phyloP scores from a whole-genome alignment of 1,140 invertebrate species.

The Heterodera schachtii region DNA sequence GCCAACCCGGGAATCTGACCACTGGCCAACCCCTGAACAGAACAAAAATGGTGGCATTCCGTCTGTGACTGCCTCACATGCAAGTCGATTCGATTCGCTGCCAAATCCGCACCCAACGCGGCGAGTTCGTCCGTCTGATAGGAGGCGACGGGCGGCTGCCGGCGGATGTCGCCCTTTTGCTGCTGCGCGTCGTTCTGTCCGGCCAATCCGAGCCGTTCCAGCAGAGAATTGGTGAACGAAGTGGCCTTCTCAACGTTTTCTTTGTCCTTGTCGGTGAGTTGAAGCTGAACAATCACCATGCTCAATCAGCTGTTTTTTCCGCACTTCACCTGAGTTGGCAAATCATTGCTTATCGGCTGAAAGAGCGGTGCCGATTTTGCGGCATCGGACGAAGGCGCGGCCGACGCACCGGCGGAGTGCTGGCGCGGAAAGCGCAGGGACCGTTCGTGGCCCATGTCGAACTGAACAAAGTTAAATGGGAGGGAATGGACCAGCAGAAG shows the following conservation, averaged over 20 bases:
- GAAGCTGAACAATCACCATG: slow-evolving; percentile 10
- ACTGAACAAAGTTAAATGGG: not conserved
- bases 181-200: slow-evolving; percentile 30
- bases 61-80: slow-evolving; percentile 17
- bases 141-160: slow-evolving; percentile 47
- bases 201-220: slow-evolving; percentile 49
- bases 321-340: not conserved
- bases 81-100: slow-evolving; percentile 53
- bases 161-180: slow-evolving; percentile 39
- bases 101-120: slow-evolving; percentile 47
- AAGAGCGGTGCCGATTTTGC: slow-evolving; percentile 29
- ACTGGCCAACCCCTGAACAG: slow-evolving; percentile 54
- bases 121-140: slow-evolving; percentile 54
- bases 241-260: slow-evolving; percentile 48
- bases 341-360: slow-evolving; percentile 37
- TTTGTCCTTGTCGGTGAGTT: slow-evolving; percentile 29
- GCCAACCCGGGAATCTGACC: slow-evolving; percentile 64
- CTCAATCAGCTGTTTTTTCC: not conserved
- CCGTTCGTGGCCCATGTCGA: slow-evolving; percentile 18
- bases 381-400: slow-evolving; percentile 1
- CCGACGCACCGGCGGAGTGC: not conserved
- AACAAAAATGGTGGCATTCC: not conserved
- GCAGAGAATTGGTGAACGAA: slow-evolving; percentile 40
- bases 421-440: slow-evolving; percentile 21
- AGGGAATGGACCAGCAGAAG: not conserved